These are phyloP conservation scores for Sakesphorus luctuosus DNA, from an alignment of 2,113 vertebrate species.

Conservation along the genomic window DNA sequence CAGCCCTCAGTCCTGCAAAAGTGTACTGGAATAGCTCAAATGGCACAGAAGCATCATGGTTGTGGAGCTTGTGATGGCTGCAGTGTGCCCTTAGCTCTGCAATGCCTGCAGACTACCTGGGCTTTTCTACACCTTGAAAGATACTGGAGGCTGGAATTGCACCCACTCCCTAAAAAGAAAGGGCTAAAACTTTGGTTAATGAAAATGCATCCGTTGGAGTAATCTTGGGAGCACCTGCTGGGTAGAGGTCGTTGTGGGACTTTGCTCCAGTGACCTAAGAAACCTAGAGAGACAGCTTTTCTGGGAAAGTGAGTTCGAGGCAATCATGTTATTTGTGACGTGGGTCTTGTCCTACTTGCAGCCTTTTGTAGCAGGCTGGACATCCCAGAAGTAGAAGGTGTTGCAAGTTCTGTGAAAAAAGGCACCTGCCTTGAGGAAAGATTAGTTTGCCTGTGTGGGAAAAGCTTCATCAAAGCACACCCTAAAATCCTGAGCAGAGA, in stretches of 20 bases:
- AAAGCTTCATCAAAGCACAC: background rate
- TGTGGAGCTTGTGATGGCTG: background rate
- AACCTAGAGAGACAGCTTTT: background rate
- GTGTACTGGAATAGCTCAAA: background rate
- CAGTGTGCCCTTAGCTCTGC: background rate
- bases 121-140: background rate
- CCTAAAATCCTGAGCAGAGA: background rate
- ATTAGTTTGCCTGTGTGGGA: background rate
- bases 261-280: conserved; percentile 25
- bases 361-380: background rate
- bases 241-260: background rate
- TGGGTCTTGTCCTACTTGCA: background rate
- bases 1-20: background rate
- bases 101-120: background rate
- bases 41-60: background rate
- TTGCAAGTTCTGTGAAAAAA: background rate
- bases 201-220: background rate
- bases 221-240: background rate
- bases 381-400: background rate
- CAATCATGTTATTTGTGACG: background rate
- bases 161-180: background rate
- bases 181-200: background rate
- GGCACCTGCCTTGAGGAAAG: background rate
- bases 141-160: background rate
- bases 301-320: background rate